Evolutionary conservation across 2,797 vertebrate genomes (phyloP).

Genomic region (Leontopithecus rosalia): DNA sequence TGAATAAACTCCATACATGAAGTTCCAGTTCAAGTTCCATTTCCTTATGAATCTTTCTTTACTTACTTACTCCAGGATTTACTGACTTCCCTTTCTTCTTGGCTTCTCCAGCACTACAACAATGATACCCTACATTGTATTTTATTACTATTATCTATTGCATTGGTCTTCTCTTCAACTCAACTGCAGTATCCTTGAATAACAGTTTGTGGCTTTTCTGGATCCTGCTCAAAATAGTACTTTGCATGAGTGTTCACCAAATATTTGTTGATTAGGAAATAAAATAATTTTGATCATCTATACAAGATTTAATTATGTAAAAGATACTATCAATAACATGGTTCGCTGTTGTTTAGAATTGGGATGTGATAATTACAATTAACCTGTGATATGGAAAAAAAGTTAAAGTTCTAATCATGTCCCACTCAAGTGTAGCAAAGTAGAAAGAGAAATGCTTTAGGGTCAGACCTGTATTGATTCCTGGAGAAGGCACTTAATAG

Average conservation of each 20-base stretch:
- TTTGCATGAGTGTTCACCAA: not conserved
- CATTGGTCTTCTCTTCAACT: not conserved
- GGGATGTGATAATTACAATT: not conserved
- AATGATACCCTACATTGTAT: not conserved
- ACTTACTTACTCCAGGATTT: not conserved
- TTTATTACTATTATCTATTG: not conserved
- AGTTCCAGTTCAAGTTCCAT: not conserved
- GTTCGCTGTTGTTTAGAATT: not conserved
- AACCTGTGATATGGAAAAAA: not conserved
- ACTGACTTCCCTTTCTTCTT: not conserved
- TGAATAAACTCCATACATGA: not conserved
- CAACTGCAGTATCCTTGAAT: not conserved
- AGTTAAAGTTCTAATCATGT: not conserved
- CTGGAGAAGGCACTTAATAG: not conserved
- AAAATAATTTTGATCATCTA: not conserved
- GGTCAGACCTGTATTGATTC: not conserved
- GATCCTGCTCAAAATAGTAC: not conserved
- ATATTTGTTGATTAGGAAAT: not conserved
- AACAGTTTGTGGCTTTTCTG: not conserved
- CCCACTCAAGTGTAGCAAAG: not conserved
- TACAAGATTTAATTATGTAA: not conserved
- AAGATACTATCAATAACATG: not conserved
- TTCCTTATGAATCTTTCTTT: not conserved
- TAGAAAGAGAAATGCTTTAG: not conserved
- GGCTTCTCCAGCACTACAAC: not conserved